These are phyloP conservation scores for Hemibagrus wyckioides DNA, from an alignment of 2,113 vertebrate genomes.

Conservation along the genomic window DNA sequence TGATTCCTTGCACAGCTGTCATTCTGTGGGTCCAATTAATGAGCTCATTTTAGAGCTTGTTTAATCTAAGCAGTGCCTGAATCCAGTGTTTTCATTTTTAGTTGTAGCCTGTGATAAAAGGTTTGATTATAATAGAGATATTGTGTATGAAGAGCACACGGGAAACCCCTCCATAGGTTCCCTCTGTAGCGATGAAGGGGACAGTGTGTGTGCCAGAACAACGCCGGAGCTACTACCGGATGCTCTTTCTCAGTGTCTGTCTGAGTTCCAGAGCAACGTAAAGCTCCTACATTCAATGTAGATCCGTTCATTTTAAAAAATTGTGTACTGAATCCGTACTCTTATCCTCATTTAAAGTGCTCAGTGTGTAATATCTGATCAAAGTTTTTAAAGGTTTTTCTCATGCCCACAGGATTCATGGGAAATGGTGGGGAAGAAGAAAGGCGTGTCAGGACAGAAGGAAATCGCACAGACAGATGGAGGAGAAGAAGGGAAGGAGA, in stretches of 20 bases:
- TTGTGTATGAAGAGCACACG: background rate
- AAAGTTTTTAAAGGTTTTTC: background rate
- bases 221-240: slow-evolving; percentile 37
- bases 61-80: too few species aligned
- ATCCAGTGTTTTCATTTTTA: too few species aligned
- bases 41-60: too few species aligned
- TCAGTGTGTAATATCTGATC: background rate
- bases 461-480: slow-evolving; percentile 84
- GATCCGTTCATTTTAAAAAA: background rate
- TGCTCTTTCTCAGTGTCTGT: slow-evolving; percentile 30
- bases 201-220: slow-evolving; percentile 28
- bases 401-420: slow-evolving; percentile 84
- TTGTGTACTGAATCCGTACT: background rate
- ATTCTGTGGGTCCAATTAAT: background rate
- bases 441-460: slow-evolving; percentile 92
- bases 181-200: slow-evolving; percentile 20
- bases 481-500: slow-evolving; percentile 92
- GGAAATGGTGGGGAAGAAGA: slow-evolving; percentile 99
- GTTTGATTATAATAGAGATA: background rate
- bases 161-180: slow-evolving; percentile 11
- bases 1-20: background rate
- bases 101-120: background rate
- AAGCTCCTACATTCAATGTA: background rate
- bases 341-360: background rate
- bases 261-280: slow-evolving; percentile 43